Base-by-base conservation (phyloP, 2,888 invertebrate genomes). In the Dryococelus australis region DNA sequence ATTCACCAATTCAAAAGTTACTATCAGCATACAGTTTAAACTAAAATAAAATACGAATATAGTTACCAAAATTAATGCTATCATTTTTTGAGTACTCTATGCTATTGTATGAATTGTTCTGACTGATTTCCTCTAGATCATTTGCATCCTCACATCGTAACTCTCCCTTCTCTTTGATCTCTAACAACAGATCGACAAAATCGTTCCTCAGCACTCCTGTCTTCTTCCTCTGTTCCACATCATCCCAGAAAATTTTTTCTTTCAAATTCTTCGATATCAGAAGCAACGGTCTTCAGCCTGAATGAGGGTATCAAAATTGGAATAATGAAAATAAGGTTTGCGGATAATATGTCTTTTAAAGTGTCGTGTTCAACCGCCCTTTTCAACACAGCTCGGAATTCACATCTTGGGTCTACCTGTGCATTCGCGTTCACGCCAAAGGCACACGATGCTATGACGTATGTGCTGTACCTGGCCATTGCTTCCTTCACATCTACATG, bases 391-490 rank as follows among this genome's bases (percentile, higher is more conserved):
- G 91, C 88, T 89, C 92, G 92, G 90, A 95, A 95, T 89, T 94
- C 93, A 0, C 94, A 94, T 85, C 94, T 91, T 0, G 93, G 92
- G 90, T 94, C 92, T 83, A 93, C 92, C 89, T 95, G 94, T 51
- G 94, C 94, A 89, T 95, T 94, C 89, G 94, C 94, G 89, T 94
- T 94, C n/a, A 95, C 92, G 35, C 95, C 95, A 90, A 95, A 95
- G 16, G 94, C 95, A 87, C 94, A 94, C 86, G 93, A 94, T 0
- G 94, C 94, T 47, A 95, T 94, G 3, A 95, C 94, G 90, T 95
- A 95, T 91, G 95, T 94, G 0, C 94, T 93, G 90, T 94, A 95
- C 89, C 94, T 93, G 8, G 94, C 94, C 65, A 65, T 84, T 6
- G 65, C 47, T 4, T 86, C 86, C 65, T 86, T 86, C 65, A 86